Percentiles rank a stretch among this genome's conserved stretches.
These are phyloP conservation scores for Phenganax subtilis DNA, from an alignment of 92 coral and sea anemone species.

Conservation along the genomic window DNA sequence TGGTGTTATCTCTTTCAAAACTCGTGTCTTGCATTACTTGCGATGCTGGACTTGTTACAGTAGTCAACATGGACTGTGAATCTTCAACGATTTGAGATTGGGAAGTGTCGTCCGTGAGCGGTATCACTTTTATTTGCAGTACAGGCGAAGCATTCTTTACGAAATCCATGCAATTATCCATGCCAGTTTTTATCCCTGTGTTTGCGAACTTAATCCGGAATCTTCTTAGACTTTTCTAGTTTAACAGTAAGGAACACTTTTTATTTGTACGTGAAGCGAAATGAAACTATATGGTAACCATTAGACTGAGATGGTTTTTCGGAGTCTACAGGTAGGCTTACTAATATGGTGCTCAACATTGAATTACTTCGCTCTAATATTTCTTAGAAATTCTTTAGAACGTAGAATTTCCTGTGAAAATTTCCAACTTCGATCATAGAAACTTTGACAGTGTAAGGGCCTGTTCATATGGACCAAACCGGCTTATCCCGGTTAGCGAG, in stretches of 20 bases:
- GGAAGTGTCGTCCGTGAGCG: constrained; percentile 40
- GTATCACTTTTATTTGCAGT: constrained; percentile 61
- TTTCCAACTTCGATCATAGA: too few relatives aligned
- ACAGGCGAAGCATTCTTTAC: constrained; percentile 55
- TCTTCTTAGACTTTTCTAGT: constrained; percentile 62
- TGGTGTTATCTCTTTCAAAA: background rate
- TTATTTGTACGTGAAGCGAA: background rate
- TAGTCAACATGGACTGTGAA: constrained; percentile 37
- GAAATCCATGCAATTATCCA: constrained; percentile 68
- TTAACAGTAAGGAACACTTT: background rate
- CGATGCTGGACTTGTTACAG: constrained; percentile 18
- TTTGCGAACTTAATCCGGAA: constrained; percentile 74
- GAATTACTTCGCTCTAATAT: too few relatives aligned
- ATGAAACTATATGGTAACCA: background rate
- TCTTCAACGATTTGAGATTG: constrained; percentile 49
- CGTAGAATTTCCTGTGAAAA: too few relatives aligned
- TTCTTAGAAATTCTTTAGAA: too few relatives aligned
- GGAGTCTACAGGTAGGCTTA: too few relatives aligned
- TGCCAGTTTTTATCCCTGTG: constrained; percentile 49
- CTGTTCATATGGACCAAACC: too few relatives aligned
- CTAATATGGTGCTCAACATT: too few relatives aligned
- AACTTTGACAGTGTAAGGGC: too few relatives aligned
- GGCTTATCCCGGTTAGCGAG: too few relatives aligned
- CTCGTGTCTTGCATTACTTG: constrained; percentile 4
- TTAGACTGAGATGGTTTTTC: background rate